Percentiles rank a stretch among this genome's conserved stretches.
Conservation (phyloP, 2,888 invertebrate species). For the Helicoverpa assulta region DNA sequence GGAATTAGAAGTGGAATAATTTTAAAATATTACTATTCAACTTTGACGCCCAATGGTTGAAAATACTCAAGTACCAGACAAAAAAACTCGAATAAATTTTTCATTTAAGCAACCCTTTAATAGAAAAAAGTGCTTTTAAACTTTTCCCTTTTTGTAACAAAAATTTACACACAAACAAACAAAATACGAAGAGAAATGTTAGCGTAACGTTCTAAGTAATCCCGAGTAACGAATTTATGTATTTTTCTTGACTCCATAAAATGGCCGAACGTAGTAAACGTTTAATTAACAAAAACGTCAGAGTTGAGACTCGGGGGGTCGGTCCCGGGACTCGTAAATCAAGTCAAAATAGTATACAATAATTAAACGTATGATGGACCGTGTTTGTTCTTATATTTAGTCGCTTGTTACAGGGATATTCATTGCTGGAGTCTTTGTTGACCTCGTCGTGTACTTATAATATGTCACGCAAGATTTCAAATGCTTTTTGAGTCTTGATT, state of each 20-base stretch:
- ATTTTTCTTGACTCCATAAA: slow-evolving; percentile 70
- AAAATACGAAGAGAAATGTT: slow-evolving; percentile 52
- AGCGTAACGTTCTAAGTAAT: slow-evolving; percentile 59
- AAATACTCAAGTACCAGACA: background rate
- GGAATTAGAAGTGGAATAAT: slow-evolving; percentile 18
- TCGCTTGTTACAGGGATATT: slow-evolving; percentile 39
- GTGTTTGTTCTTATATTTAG: slow-evolving; percentile 62
- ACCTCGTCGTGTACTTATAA: background rate
- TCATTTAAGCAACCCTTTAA: slow-evolving; percentile 40
- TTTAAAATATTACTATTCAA: slow-evolving; percentile 10
- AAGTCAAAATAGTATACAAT: slow-evolving; percentile 77
- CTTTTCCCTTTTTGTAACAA: slow-evolving; percentile 39
- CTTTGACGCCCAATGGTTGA: slow-evolving; percentile 2
- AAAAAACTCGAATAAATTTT: slow-evolving; percentile 26
- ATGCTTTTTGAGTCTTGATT: background rate
- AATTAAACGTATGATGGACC: slow-evolving; percentile 82
- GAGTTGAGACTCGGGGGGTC: slow-evolving; percentile 59
- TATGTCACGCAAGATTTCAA: background rate
- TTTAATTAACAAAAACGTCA: slow-evolving; percentile 72
- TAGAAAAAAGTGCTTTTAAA: slow-evolving; percentile 45
- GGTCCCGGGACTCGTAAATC: slow-evolving; percentile 65
- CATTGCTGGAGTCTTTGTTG: slow-evolving; percentile 18
- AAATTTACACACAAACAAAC: slow-evolving; percentile 42
- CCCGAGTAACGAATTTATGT: slow-evolving; percentile 69
- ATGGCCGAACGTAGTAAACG: slow-evolving; percentile 67